Evolutionary conservation across 2,888 invertebrate species (phyloP), one percentile per base, ranked within the genome.

Genomic region (Autographa gamma): DNA sequence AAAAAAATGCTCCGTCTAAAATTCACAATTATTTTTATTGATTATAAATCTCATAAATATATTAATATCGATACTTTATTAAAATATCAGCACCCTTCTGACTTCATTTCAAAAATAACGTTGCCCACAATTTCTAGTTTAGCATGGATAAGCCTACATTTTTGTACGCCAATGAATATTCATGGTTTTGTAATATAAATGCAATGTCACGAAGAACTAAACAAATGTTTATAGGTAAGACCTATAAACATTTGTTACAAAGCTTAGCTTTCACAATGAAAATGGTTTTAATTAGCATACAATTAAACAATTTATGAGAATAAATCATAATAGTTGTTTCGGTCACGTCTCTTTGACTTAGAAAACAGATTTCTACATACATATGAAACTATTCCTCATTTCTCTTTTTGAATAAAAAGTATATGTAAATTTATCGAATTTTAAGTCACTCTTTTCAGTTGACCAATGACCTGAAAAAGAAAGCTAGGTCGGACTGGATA

Each of bases 261-360:
- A 25, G 58, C 63, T 76, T 56, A 71, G 19, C 54, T 56, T 18
- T 19, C 25, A 41, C 61, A 60, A 32, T 58, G 43, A 34, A 41
- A 68, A 80, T 80, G 68, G 74, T 63, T 62, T 31, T 52, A 43
- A 73, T 78, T 78, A 78, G 74, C 78, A 78, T 77, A 80, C 73
- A 67, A 72, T 77, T 66, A 65, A 65, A 43, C 77, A 65, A 77
- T 77, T 76, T 77, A 77, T 71, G 66, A 14, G 25, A 19, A 25
- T 65, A 48, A 66, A 65, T 56, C 31, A 64, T 65, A 31, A 60
- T 69, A 67, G 67, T 77, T 71, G 80, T 71, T 64, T 62, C 63
- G 48, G 59, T 71, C 63, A 76, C 62, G 48, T n/a, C 8, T n/a
- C n/a, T 48, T 48, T 48, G n/a, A n/a, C 7, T n/a, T 5, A 16